Conservation (phyloP, 1,140 invertebrate species). For the Diorhabda sublineata region DNA sequence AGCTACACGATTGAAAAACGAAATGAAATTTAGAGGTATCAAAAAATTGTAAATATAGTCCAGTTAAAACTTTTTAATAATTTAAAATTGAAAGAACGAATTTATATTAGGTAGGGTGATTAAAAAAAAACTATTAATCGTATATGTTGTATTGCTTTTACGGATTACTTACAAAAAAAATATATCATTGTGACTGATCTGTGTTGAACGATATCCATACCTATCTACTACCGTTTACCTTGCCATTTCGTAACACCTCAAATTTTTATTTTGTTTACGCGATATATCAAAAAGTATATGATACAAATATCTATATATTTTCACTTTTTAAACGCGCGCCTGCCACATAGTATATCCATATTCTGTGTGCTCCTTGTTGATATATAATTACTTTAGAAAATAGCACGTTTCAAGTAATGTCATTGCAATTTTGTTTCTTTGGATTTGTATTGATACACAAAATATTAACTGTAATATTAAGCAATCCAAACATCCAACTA, state of each 20-base stretch:
- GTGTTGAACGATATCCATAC: slow-evolving; percentile 39
- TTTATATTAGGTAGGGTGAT: slow-evolving; percentile 48
- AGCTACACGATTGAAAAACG: slow-evolving; percentile 18
- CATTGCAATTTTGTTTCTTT: too few species aligned
- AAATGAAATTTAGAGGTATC: slow-evolving; percentile 32
- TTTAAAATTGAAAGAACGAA: slow-evolving; percentile 48
- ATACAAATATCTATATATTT: slow-evolving; percentile 36
- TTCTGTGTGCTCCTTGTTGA: slow-evolving; percentile 41
- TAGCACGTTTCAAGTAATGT: slow-evolving; percentile 5
- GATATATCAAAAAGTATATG: slow-evolving; percentile 28
- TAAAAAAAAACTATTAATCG: slow-evolving; percentile 38
- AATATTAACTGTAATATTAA: too few species aligned
- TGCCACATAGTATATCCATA: slow-evolving; percentile 39
- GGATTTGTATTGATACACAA: too few species aligned
- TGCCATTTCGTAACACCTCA: slow-evolving; percentile 32
- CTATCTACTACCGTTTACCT: slow-evolving; percentile 42
- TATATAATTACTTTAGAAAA: slow-evolving; percentile 20
- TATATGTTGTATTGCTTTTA: slow-evolving; percentile 49
- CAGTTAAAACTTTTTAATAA: slow-evolving; percentile 48
- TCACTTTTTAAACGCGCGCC: slow-evolving; percentile 36
- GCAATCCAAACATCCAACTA: too few species aligned
- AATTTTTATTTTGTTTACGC: slow-evolving; percentile 20
- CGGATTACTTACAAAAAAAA: slow-evolving; percentile 32
- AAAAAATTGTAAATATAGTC: slow-evolving; percentile 47
- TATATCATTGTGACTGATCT: slow-evolving; percentile 49